Conservation (phyloP, 1,140 invertebrate species). For the Bombus consobrinus region DNA sequence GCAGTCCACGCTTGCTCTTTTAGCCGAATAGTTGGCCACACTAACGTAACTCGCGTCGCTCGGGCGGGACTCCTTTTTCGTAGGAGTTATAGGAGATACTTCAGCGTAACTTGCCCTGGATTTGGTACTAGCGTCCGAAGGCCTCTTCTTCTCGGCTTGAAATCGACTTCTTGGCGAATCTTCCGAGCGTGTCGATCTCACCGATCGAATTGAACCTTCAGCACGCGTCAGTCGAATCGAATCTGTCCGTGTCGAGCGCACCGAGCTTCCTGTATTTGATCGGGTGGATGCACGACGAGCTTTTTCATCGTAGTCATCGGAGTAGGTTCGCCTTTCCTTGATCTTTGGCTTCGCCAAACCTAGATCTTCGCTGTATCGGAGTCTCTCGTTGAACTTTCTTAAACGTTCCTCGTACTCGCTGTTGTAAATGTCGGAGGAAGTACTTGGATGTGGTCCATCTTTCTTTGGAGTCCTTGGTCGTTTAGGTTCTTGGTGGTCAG, state of each 20-base stretch:
- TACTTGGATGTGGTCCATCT: neutral
- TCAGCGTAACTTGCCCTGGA: constrained; percentile 58
- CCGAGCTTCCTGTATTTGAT: neutral
- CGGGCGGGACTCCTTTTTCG: constrained; percentile 48
- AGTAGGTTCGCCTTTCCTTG: constrained; percentile 67
- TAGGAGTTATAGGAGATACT: constrained; percentile 43
- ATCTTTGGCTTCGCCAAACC: constrained; percentile 21
- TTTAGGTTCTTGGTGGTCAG: constrained; percentile 8
- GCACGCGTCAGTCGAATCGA: neutral
- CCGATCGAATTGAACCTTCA: neutral
- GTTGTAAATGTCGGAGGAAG: constrained; percentile 35
- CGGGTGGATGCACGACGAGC: constrained; percentile 18
- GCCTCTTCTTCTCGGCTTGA: constrained; percentile 24
- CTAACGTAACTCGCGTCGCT: constrained; percentile 63
- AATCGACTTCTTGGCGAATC: neutral
- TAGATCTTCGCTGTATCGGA: constrained; percentile 70
- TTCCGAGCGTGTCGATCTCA: neutral
- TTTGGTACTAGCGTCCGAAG: constrained; percentile 51
- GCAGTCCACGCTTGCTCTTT: constrained; percentile 58
- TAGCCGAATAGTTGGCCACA: constrained; percentile 26
- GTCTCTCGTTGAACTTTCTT: constrained; percentile 59
- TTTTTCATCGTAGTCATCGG: constrained; percentile 73
- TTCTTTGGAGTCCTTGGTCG: neutral
- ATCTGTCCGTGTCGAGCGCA: neutral
- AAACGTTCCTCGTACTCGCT: constrained; percentile 54